Evolutionary conservation across 2,113 vertebrate species (phyloP).

Genomic region (Pterocles burchelli): DNA sequence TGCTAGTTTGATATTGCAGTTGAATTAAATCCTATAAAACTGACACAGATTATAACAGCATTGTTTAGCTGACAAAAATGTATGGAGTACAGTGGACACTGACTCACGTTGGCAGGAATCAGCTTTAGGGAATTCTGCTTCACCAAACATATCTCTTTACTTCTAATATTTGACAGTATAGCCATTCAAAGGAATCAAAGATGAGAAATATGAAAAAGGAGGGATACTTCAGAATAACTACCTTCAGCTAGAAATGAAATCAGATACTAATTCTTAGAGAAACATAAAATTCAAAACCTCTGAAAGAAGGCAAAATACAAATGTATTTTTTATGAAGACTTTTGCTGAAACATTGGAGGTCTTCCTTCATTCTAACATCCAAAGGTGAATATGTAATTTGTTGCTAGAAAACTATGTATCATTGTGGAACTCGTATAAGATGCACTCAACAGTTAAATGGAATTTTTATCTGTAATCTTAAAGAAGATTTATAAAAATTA

Average conservation of each 20-base stretch:
- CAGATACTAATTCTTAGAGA: conserved; percentile 24
- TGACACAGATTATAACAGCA: background rate
- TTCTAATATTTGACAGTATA: background rate
- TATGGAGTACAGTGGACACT: background rate
- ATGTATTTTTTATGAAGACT: conserved; percentile 18
- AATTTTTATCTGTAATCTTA: conserved; percentile 56
- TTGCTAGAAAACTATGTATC: conserved; percentile 44
- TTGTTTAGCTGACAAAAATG: conserved; percentile 45
- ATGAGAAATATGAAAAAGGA: background rate
- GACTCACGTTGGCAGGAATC: conserved; percentile 16
- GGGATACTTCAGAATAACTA: background rate
- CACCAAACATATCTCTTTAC: conserved; percentile 1
- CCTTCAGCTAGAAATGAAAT: background rate
- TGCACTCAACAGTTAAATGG: conserved; percentile 58
- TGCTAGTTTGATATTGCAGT: background rate
- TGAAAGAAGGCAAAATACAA: conserved; percentile 5
- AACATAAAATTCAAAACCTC: background rate
- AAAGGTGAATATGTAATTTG: conserved; percentile 37
- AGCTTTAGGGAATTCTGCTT: conserved; percentile 28
- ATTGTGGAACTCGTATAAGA: conserved; percentile 30
- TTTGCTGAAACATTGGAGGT: conserved; percentile 18
- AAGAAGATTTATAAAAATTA: conserved; percentile 53
- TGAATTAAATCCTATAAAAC: conserved; percentile 32
- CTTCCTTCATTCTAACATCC: conserved; percentile 17
- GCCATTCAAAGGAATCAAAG: conserved; percentile 8